phyloP scores from a whole-genome alignment of 1,140 invertebrate species.

The Drosophila bifasciata region DNA sequence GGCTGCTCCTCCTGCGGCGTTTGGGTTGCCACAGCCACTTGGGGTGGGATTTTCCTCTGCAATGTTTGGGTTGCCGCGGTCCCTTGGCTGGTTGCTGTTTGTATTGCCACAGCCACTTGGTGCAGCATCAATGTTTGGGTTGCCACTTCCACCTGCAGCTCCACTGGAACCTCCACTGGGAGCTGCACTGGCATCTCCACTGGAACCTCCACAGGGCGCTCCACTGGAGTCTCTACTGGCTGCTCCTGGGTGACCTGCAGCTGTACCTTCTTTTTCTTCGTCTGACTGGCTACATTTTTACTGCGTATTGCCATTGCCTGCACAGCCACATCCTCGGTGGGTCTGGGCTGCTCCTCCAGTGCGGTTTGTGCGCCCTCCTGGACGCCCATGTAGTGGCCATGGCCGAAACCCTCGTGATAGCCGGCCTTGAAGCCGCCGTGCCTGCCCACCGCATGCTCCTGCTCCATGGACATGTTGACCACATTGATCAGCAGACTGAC shows the following conservation, averaged over 20 bases:
- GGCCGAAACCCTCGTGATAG: conserved; percentile 60
- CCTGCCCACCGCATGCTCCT: conserved; percentile 57
- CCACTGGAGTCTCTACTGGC: neutral
- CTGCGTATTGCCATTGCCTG: neutral
- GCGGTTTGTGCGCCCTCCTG: conserved; percentile 42
- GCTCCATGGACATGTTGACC: conserved; percentile 67
- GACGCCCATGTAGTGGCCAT: conserved; percentile 64
- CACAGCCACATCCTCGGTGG: neutral
- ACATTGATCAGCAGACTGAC: conserved; percentile 55
- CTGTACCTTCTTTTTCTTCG: neutral
- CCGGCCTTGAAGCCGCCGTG: conserved; percentile 58
- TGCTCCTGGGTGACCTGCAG: neutral
- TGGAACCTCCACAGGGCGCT: no score
- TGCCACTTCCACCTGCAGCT: no score
- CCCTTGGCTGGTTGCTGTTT: neutral
- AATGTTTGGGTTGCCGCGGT: conserved; percentile 3
- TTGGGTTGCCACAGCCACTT: conserved; percentile 3
- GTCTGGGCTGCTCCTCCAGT: conserved; percentile 6
- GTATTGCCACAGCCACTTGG: no score
- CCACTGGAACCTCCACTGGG: no score
- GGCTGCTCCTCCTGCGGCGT: neutral
- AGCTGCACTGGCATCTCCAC: no score
- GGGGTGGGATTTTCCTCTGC: neutral
- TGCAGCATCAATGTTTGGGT: no score
- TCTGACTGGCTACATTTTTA: neutral